phyloP scores from a whole-genome alignment of 2,888 invertebrate species.

The Pterobdella sp. region DNA sequence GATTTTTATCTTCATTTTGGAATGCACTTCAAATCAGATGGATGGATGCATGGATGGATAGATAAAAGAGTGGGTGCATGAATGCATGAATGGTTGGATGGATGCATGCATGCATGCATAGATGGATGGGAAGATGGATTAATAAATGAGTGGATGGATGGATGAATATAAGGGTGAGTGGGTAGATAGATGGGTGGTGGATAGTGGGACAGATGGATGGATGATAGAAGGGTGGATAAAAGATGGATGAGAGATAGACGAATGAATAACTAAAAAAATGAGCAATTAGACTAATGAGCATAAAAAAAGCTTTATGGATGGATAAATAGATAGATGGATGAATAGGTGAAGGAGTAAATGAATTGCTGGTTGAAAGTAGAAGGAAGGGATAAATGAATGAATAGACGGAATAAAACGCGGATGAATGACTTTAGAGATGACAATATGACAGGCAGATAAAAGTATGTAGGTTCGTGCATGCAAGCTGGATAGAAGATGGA shows the following conservation, averaged over 20 bases:
- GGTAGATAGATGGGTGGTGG: not conserved
- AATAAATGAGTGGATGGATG: not conserved
- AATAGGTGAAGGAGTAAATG: not conserved
- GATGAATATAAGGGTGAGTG: not conserved
- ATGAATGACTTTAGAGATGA: not conserved
- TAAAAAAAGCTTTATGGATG: not conserved
- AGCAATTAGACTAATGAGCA: not conserved
- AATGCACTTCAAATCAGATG: not conserved
- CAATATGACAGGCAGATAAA: not conserved
- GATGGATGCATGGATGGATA: slow-evolving; percentile 4
- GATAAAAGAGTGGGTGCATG: not conserved
- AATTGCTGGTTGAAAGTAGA: not conserved
- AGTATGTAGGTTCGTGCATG: not conserved
- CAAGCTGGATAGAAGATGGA: not conserved
- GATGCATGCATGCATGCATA: slow-evolving; percentile 1
- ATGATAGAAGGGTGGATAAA: not conserved
- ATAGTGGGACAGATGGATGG: not conserved
- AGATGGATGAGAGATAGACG: not conserved
- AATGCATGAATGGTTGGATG: slow-evolving; percentile 1
- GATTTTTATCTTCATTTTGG: not conserved
- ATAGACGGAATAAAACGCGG: not conserved
- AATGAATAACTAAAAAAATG: not conserved
- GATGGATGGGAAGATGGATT: not conserved
- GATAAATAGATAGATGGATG: not conserved
- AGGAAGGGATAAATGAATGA: not conserved